Evolutionary conservation across 2,113 vertebrate species (phyloP), one percentile per base, ranked within the genome.

Genomic region (Coptodon bakossiorum): DNA sequence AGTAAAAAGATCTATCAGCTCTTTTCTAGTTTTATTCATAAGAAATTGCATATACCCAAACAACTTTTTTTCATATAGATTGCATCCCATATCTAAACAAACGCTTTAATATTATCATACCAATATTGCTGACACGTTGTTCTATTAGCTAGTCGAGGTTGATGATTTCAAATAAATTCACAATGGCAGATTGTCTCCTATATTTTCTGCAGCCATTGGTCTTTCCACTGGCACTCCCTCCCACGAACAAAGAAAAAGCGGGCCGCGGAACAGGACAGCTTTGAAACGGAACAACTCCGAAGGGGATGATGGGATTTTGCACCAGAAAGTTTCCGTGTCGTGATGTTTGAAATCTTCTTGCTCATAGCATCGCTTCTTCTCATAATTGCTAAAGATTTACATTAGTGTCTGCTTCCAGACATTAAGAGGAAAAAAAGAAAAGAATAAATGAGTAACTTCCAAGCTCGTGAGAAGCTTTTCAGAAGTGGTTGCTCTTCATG

Each of bases 281-380:
- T 78, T 78, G 48, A 84, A 91, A 86, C 43, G n/a, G 63, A 90
- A 90, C 85, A 68, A 89, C 85, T 91, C 91, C 68, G 86, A 54
- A 80, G 89, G 89, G 88, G 80, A 88, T 83, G 86, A 92, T 97
- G 97, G 97, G 97, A 97, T 95, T 97, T 97, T 93, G 96, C 98
- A 98, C 97, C 96, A 96, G 95, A 96, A 97, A 96, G 97, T 97
- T 97, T 97, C 97, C 98, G 97, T 97, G 97, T 97, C 97, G 96
- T 97, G 97, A 97, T 97, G 97, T 97, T 98, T 96, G 96, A 93
- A 80, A 91, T 93, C 92, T 97, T 96, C 92, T 84, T 80, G 92
- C 90, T 96, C 94, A 95, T 91, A 96, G 96, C 95, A 94, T 89
- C 94, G 96, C 95, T 96, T 96, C 95, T 97, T 81, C 95, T 95